Conservation (phyloP, 2,113 vertebrate species). For the Ageneiosus marmoratus region DNA sequence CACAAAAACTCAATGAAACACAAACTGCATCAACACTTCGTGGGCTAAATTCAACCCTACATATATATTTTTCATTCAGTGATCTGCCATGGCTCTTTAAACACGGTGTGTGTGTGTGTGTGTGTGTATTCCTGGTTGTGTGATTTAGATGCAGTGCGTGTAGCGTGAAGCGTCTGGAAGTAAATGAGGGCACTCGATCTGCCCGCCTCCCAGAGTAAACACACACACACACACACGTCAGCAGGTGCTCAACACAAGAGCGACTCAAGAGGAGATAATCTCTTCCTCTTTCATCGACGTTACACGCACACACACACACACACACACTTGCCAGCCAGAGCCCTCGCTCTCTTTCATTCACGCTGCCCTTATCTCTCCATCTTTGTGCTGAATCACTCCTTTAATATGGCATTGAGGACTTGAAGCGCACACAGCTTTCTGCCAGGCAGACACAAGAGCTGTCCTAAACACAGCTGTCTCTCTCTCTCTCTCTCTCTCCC, state of each 20-base stretch:
- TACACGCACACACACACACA: background rate
- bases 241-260: constrained; percentile 47
- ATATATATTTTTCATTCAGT: too few species aligned
- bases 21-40: background rate
- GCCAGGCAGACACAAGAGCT: constrained; percentile 50
- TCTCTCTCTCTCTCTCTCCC: too few species aligned
- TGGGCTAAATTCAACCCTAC: background rate
- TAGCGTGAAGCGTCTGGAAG: constrained; percentile 33
- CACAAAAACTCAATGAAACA: background rate
- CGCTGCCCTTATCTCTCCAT: background rate
- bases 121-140: constrained; percentile 8
- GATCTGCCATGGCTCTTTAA: background rate
- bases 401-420: background rate
- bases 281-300: constrained; percentile 33
- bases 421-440: background rate
- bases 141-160: constrained; percentile 59
- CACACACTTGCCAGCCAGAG: constrained; percentile 27
- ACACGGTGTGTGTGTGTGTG: too few species aligned
- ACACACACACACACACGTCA: constrained; percentile 46
- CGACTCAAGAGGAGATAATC: constrained; percentile 30
- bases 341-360: background rate
- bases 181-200: constrained; percentile 58
- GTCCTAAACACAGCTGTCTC: background rate
- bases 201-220: constrained; percentile 60
- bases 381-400: constrained; percentile 39